phyloP scores from a whole-genome alignment of 2,113 vertebrate genomes.

The Chaetura pelagica region DNA sequence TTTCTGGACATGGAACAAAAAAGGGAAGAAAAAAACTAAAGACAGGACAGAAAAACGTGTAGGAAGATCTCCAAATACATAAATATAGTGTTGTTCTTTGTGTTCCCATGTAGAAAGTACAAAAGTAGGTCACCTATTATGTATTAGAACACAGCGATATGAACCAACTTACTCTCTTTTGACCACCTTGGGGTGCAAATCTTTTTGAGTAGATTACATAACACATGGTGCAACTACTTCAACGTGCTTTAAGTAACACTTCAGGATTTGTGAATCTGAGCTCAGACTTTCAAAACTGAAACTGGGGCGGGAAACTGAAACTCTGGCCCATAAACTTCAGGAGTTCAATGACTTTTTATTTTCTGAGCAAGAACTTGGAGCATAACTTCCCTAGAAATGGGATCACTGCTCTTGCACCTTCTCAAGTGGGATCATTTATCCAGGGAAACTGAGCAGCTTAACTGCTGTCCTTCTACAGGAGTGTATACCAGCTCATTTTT shows the following conservation, averaged over 20 bases:
- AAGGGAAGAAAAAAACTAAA: background rate
- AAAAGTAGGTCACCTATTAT: slow-evolving; percentile 25
- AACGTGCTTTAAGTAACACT: slow-evolving; percentile 24
- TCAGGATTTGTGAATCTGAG: background rate
- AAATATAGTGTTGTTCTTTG: slow-evolving; percentile 18
- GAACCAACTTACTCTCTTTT: background rate
- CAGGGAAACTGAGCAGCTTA: background rate
- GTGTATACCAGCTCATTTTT: background rate
- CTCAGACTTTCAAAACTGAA: slow-evolving; percentile 25
- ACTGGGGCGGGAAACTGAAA: slow-evolving; percentile 22
- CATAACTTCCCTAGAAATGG: background rate
- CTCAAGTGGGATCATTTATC: background rate
- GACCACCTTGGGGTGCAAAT: background rate
- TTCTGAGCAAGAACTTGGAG: background rate
- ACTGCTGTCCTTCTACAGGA: background rate
- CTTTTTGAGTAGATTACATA: slow-evolving; percentile 8
- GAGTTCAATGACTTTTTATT: background rate
- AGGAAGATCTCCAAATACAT: background rate
- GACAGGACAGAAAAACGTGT: background rate
- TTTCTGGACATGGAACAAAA: background rate
- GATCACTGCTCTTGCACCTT: background rate
- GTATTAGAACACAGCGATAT: background rate
- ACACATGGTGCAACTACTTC: background rate
- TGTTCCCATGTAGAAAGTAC: background rate
- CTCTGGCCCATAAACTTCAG: background rate